Evolutionary conservation across 2,888 invertebrate species (phyloP), one percentile per base, ranked within the genome.

Genomic region (Lampropteryx suffumata): DNA sequence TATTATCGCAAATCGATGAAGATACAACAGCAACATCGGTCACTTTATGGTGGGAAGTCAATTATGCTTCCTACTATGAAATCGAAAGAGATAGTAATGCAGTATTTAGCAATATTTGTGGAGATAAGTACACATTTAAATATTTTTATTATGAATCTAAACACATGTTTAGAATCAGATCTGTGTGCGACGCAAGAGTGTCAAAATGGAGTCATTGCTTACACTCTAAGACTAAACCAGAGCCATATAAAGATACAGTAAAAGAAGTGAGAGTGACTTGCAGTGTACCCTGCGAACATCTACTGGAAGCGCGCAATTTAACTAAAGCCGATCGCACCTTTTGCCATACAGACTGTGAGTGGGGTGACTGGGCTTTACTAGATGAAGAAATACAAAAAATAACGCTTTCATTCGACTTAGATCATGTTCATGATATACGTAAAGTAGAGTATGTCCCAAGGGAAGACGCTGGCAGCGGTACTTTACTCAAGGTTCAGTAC

Each of bases 171-270:
- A 77, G 75, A 56, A 74, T 88, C 32, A 65, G 88, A 33, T 73
- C 82, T 1, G 76, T 70, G 10, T 69, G 61, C 24, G 56, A 59
- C 2, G 55, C 65, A 12, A 72, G 69, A 2, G 67, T 76, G n/a
- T 85, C 88, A 0, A 64, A 76, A 56, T 89, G 88, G 88, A 84
- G 83, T 65, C 64, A 79, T 21, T 58, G 45, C 36, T 55, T 84
- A 12, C 52, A 62, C n/a, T 67, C 65, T 11, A 55, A 62, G 21
- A 81, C 81, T 8, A 64, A 65, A 46, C 68, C 67, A n/a, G 69
- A 82, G 55, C 79, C 82, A 17, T 53, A 62, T 27, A 70, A 72
- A 50, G 39, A 76, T 44, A 56, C 62, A 6, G 55, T 82, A 0
- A 70, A 73, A 64, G 65, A 53, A 10, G 71, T 79, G 0, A 71